Percentiles rank a stretch among this genome's conserved stretches.
Conservation (phyloP, 1,140 invertebrate genomes). For the Sinella curviseta region DNA sequence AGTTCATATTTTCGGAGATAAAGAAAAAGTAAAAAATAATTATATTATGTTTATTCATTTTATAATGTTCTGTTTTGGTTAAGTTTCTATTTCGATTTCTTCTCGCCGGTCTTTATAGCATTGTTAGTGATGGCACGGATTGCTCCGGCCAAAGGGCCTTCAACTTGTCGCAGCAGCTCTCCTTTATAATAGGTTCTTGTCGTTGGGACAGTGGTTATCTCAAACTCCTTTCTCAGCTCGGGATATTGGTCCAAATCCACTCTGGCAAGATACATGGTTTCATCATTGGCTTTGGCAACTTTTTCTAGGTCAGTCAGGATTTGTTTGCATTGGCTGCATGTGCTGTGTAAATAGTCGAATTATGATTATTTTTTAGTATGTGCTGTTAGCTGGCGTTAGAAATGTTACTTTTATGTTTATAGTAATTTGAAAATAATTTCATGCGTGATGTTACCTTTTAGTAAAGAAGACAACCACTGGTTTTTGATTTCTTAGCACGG, state of each 20-base stretch:
- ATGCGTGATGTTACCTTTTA: too few species aligned
- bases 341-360: not conserved
- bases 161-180: not conserved
- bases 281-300: not conserved
- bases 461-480: not conserved
- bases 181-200: not conserved
- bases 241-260: conserved; percentile 6
- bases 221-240: not conserved
- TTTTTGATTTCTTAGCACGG: not conserved
- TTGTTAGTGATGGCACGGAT: not conserved
- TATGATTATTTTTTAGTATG: not conserved
- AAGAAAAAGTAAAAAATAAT: not conserved
- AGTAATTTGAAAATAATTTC: too few species aligned
- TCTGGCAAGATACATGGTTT: not conserved
- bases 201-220: not conserved
- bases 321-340: not conserved
- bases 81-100: not conserved
- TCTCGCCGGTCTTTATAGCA: not conserved
- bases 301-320: not conserved
- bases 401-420: not conserved
- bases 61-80: not conserved
- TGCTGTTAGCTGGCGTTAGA: not conserved
- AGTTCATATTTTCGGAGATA: not conserved
- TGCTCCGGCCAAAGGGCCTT: not conserved
- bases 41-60: not conserved